Evolutionary conservation across 2,888 invertebrate species (phyloP), one percentile per base, ranked within the genome.

Genomic region (Teleiodes luculella): DNA sequence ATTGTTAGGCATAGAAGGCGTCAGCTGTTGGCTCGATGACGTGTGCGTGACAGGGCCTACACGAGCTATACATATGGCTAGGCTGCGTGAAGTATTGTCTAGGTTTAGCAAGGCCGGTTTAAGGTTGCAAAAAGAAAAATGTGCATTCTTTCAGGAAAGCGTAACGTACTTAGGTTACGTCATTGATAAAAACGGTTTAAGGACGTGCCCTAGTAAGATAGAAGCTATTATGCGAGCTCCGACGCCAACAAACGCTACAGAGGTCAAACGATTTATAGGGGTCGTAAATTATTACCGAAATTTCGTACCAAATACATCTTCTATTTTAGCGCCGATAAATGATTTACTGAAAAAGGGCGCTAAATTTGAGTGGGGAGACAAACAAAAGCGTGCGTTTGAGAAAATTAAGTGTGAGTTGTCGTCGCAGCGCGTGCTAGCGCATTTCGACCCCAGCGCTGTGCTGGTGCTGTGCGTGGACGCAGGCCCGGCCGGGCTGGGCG

Each of bases 401-500:
- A 4, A 1, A 6, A 37, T 58, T 0, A 57, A 57, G 47, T 11
- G 36, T 10, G 60, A 55, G 37, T 54, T 58, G 35, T 18, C 46
- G 4, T 48, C 53, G 2, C 55, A 55, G 16, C 49, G 45, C 14
- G 54, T 58, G 46, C 41, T 60, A 36, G 53, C 53, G 37, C 62
- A 63, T 37, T 61, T 55, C 37, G 56, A 62, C 11, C 36, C 45
- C 33, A 33, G 48, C 24, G 50, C 54, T 37, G 14, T 31, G 57
- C 61, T 2, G 36, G 50, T 56, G 41, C 45, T 63, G 31, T 20
- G 55, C 8, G 58, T 60, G 18, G 65, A 63, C 53, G 65, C 62
- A 14, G 57, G 61, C 16, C 65, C 63, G 6, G 49, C 16, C 31
- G 63, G 65, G 6, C 58, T 65, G n/a, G 60, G 60, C 20, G 61